phyloP scores from a whole-genome alignment of 2,888 invertebrate genomes.

The Conistra vaccinii region DNA sequence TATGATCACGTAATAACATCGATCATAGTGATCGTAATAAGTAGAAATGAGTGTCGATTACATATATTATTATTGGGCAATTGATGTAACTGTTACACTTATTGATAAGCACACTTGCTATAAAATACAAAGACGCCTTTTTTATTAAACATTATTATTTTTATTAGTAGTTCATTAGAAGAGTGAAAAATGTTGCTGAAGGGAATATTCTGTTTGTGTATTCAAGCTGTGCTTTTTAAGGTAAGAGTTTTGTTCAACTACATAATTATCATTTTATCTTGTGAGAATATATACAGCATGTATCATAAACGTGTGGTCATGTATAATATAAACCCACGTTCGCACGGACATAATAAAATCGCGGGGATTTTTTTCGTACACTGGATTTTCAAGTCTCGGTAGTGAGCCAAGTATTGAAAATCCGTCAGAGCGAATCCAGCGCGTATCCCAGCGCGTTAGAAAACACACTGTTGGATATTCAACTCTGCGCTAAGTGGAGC shows the following conservation, averaged over 20 bases:
- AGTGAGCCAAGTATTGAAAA: too few species aligned
- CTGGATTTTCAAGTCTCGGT: too few species aligned
- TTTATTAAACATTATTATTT: conserved; percentile 50
- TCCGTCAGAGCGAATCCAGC: too few species aligned
- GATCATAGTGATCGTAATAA: too few species aligned
- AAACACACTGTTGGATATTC: too few species aligned
- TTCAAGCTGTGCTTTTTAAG: conserved; percentile 51
- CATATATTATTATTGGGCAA: conserved; percentile 33
- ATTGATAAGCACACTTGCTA: conserved; percentile 58
- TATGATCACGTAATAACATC: conserved; percentile 36
- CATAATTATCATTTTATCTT: background rate
- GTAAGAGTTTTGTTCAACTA: conserved; percentile 32
- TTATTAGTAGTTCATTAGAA: background rate
- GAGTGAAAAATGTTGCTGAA: conserved; percentile 53
- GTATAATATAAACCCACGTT: too few species aligned
- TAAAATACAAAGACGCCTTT: conserved; percentile 44
- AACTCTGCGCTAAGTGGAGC: too few species aligned
- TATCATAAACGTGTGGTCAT: too few species aligned
- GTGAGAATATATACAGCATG: too few species aligned
- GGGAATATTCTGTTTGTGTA: conserved; percentile 50
- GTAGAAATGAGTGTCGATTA: conserved; percentile 17
- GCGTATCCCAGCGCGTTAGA: too few species aligned
- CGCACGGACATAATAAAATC: too few species aligned
- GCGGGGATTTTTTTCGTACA: too few species aligned
- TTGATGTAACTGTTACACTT: conserved; percentile 46